Percentiles rank a stretch among this genome's conserved stretches.
Conservation (phyloP, 2,113 vertebrate genomes). For the Agapornis roseicollis region DNA sequence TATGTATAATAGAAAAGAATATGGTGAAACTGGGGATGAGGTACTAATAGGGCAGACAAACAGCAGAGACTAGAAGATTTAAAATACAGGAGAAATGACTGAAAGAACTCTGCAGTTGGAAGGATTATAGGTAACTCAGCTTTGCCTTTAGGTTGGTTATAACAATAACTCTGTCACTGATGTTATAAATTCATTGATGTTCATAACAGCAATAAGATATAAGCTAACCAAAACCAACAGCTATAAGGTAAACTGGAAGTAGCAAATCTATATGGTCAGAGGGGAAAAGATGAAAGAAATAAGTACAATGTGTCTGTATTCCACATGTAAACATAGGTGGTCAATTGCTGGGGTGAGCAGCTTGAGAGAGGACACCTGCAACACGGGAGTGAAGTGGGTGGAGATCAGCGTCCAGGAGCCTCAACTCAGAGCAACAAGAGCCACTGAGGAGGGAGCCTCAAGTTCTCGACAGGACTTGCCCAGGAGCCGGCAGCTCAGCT, state of each 20-base stretch:
- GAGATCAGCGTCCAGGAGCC: too few species aligned
- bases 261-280: neutral
- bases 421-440: too few species aligned
- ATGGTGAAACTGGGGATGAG: neutral
- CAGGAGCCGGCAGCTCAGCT: too few species aligned
- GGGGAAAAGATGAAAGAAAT: neutral
- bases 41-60: neutral
- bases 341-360: too few species aligned
- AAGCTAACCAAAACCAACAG: neutral
- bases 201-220: neutral
- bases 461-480: too few species aligned
- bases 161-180: neutral
- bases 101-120: neutral
- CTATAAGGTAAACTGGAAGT: neutral
- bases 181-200: neutral
- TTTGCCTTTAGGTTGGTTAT: neutral
- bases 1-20: neutral
- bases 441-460: too few species aligned
- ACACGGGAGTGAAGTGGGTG: too few species aligned
- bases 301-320: neutral
- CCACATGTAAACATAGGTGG: neutral
- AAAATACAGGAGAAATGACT: neutral
- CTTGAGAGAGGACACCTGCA: too few species aligned
- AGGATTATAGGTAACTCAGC: neutral
- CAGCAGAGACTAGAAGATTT: neutral